Base-by-base conservation (phyloP, 2,113 vertebrate species). In the Zeus faber region DNA sequence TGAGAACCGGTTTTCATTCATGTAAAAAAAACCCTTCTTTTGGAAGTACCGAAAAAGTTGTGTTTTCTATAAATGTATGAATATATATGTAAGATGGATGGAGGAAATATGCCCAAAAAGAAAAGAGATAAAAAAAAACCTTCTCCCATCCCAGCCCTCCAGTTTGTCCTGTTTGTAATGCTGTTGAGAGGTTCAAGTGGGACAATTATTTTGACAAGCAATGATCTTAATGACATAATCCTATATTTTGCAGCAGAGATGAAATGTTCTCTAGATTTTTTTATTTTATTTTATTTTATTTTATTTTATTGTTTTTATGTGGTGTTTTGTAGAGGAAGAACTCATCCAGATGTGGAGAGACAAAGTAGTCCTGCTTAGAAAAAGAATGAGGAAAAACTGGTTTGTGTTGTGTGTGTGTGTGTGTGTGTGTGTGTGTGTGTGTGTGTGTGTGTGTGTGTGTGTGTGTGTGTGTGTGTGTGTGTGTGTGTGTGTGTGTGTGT, bases 271-370 rank as follows among this genome's bases (percentile, higher is more conserved):
- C n/a, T 18, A 4, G 37, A 37, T 35, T 23, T 44, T 44, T 44
- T 22, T 11, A 21, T 10, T 21, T 44, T 6, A 89, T 89, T 91
- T 92, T 89, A 88, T 91, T 91, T 86, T 92, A 93, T 91, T 89
- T 90, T 89, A 89, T 89, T 91, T 92, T 89, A 88, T 91, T 91
- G 85, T 92, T 91, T 89, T 90, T 89, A 89, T 93, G 91, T 95
- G 91, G 92, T 93, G 77, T 91, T 92, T 91, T 91, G 55, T 96
- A 93, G 92, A 70, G 31, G 51, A 45, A 55, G 92, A 80, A 82
- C 80, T 84, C 90, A 87, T 92, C 88, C 58, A 65, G 83, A 86
- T 82, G 87, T 91, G 91, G 86, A 87, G 88, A 85, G n/a, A 1
- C 6, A 41, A 37, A 39, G 11, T 91, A 90, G 91, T 84, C 89